These are phyloP conservation scores for Turdus rufiventris DNA, from an alignment of 2,113 vertebrate genomes.

Conservation along the genomic window DNA sequence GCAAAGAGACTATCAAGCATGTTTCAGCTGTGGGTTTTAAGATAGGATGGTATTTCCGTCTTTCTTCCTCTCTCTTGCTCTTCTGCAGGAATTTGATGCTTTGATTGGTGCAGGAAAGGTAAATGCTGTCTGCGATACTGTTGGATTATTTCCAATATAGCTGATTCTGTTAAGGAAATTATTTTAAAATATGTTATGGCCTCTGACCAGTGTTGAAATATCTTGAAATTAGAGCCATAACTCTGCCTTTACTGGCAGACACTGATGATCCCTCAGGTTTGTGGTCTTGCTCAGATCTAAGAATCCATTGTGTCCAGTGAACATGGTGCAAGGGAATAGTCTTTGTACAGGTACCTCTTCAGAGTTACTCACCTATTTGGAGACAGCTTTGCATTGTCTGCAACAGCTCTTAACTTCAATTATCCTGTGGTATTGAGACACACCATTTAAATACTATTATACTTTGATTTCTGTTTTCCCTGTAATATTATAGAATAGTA, in stretches of 20 bases:
- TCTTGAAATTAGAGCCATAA: background rate
- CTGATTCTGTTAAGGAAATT: background rate
- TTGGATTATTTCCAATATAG: background rate
- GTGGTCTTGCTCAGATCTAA: background rate
- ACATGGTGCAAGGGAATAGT: background rate
- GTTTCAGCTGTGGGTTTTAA: background rate
- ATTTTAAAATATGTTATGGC: background rate
- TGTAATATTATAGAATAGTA: background rate
- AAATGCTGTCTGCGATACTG: background rate
- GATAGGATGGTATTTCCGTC: background rate
- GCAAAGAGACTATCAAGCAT: background rate
- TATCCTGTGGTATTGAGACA: background rate
- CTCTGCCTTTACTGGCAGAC: background rate
- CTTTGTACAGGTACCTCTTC: background rate
- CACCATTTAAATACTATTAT: background rate
- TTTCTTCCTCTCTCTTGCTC: background rate
- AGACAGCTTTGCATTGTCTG: background rate
- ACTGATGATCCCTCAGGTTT: background rate
- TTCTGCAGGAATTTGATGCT: background rate
- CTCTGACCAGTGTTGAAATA: background rate
- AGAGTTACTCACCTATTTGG: background rate
- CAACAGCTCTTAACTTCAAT: background rate
- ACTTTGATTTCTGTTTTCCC: background rate
- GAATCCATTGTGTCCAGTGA: background rate
- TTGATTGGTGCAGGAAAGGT: background rate